These are phyloP conservation scores for Bubo bubo DNA, from an alignment of 2,113 vertebrate species.

Conservation along the genomic window DNA sequence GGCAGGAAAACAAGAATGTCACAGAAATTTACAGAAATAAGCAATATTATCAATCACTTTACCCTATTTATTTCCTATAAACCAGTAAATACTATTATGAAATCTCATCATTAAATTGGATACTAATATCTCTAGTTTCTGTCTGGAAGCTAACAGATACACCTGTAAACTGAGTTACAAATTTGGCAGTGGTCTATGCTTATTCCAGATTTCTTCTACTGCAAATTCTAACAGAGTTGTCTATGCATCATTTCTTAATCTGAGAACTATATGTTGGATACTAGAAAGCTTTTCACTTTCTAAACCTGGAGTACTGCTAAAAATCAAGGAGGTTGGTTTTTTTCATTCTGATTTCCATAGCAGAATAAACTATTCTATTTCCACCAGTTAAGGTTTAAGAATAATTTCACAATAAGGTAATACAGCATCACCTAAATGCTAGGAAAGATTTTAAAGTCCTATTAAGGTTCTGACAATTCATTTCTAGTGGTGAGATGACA, in stretches of 20 bases:
- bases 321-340: rapidly evolving
- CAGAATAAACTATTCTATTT: not conserved
- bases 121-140: not conserved
- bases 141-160: not conserved
- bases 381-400: not conserved
- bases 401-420: not conserved
- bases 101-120: not conserved
- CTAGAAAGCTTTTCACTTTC: not conserved
- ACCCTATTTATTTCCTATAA: not conserved
- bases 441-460: not conserved
- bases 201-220: not conserved
- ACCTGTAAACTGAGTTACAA: not conserved
- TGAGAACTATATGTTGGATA: not conserved
- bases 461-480: not conserved
- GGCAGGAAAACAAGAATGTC: not conserved
- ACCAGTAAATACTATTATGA: not conserved
- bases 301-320: not conserved
- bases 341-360: not conserved
- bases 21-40: not conserved
- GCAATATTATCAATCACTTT: not conserved
- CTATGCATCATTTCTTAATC: not conserved
- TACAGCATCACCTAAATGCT: not conserved
- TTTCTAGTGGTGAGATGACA: not conserved
- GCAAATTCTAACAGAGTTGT: not conserved
- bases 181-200: not conserved